Conservation (phyloP, 2,797 vertebrate species). For the Sandelia bainsii region DNA sequence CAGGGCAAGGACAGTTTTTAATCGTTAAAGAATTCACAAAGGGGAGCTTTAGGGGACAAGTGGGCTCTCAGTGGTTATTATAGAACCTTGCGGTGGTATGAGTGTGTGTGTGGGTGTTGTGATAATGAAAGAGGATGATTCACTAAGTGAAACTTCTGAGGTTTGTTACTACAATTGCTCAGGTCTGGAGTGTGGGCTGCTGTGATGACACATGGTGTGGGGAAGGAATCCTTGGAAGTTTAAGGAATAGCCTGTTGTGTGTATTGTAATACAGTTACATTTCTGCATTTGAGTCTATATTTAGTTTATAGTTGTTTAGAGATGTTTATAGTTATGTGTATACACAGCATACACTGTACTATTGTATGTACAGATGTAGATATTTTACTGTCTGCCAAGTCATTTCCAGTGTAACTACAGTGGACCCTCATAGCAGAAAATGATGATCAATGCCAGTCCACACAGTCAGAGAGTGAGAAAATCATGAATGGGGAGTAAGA, state of each 20-base stretch:
- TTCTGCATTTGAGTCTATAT: slow-evolving; percentile 22
- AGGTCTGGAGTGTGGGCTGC: slow-evolving; percentile 56
- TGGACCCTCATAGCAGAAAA: background rate
- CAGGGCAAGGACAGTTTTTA: slow-evolving; percentile 3
- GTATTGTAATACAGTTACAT: slow-evolving; percentile 5
- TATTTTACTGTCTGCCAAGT: slow-evolving; percentile 4
- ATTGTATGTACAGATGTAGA: background rate
- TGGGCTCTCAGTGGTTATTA: slow-evolving; percentile 29
- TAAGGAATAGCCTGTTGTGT: slow-evolving; percentile 21
- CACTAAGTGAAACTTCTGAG: slow-evolving; percentile 54
- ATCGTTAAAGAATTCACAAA: slow-evolving; percentile 17
- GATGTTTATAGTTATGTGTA: no score
- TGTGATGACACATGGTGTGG: slow-evolving; percentile 59
- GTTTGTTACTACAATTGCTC: slow-evolving; percentile 59
- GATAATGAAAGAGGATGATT: slow-evolving; percentile 67
- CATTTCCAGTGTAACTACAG: background rate
- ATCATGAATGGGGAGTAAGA: background rate
- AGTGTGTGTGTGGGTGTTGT: slow-evolving; percentile 52
- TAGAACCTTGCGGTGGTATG: slow-evolving; percentile 19
- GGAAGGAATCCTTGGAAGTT: slow-evolving; percentile 37
- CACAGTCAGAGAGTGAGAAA: slow-evolving; percentile 1
- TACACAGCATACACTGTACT: no score
- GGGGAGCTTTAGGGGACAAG: slow-evolving; percentile 3
- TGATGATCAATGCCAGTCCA: background rate
- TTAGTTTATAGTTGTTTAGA: no score